Evolutionary conservation across 2,113 vertebrate genomes (phyloP), one percentile per base, ranked within the genome.

Genomic region (Leptobrachium leishanense): DNA sequence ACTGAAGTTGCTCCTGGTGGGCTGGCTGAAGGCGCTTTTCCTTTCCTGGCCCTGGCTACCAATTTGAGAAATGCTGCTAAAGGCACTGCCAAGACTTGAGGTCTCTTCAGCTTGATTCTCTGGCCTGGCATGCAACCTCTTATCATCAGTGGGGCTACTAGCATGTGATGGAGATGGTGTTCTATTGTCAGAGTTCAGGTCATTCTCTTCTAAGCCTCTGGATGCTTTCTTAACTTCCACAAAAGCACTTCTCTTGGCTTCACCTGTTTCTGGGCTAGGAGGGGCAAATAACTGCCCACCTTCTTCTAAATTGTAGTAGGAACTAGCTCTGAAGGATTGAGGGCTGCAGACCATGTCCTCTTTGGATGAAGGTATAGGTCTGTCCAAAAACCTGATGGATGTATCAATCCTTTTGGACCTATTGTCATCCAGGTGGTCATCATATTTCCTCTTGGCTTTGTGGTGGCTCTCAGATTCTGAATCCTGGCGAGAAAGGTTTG

Each of bases 1-100:
- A 0, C 94, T 86, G 90, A 97, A 95, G 70, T 89, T 90, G 72
- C 92, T 89, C 75, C 94, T 94, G 5, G 94, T 90, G 0, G 96
- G 96, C 85, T 98, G 96, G 69, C 96, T 96, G 88, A 98, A 98
- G 74, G 96, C 96, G 85, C 96, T 98, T 72, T 97, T 98, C 67
- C 96, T 89, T 84, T 97, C 95, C 8, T 74, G 78, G 0, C 89
- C 90, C 8, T 88, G 81, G 2, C 74, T 70, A 1, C 88, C 88
- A 15, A 93, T 88, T 87, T 96, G 95, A 77, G 91, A 78, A 15
- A 98, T 94, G 0, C 93, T 94, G 39, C 93, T 95, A 87, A 98
- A 98, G 3, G 96, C 95, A 76, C 96, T 97, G 80, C 87, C 83
- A 13, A 88, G 67, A 10, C 85, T 84, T 1, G 86, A 84, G 75